phyloP scores from a whole-genome alignment of 2,113 vertebrate genomes.

The Anolis carolinensis region DNA sequence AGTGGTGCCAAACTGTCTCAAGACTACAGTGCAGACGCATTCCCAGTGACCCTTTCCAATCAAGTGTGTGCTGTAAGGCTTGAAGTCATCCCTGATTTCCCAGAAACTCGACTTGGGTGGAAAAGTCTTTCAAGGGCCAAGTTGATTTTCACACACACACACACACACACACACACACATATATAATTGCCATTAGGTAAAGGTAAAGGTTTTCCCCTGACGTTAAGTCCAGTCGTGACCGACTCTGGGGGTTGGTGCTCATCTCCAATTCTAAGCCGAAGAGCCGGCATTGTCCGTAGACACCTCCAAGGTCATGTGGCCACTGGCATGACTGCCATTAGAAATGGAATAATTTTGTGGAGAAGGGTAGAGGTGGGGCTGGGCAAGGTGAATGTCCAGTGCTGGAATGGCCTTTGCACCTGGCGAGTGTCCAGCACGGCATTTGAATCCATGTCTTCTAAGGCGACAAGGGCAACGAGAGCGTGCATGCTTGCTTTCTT shows the following conservation, averaged over 20 bases:
- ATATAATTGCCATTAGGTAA: too few species aligned
- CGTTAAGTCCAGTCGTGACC: too few species aligned
- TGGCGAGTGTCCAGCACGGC: not conserved
- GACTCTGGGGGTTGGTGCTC: too few species aligned
- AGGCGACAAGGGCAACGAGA: conserved; percentile 33
- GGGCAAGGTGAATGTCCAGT: conserved; percentile 57
- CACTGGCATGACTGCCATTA: too few species aligned
- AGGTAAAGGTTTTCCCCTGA: too few species aligned
- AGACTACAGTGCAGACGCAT: too few species aligned
- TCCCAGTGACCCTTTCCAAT: not conserved
- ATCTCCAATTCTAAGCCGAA: too few species aligned
- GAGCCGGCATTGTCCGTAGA: too few species aligned
- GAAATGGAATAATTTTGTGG: not conserved
- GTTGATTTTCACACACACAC: not conserved
- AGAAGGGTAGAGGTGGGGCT: not conserved
- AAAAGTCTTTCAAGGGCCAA: conserved; percentile 34
- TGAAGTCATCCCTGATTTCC: conserved; percentile 38
- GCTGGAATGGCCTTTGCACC: conserved; percentile 64
- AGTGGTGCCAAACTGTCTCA: too few species aligned
- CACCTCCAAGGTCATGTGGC: too few species aligned
- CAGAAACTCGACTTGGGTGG: conserved; percentile 42
- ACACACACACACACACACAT: too few species aligned
- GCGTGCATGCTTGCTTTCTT: not conserved
- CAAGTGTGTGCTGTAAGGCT: conserved; percentile 37
- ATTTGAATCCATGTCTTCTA: conserved; percentile 27